Evolutionary conservation across 1,140 invertebrate genomes (phyloP).

Genomic region (Centruroides sculpturatus): DNA sequence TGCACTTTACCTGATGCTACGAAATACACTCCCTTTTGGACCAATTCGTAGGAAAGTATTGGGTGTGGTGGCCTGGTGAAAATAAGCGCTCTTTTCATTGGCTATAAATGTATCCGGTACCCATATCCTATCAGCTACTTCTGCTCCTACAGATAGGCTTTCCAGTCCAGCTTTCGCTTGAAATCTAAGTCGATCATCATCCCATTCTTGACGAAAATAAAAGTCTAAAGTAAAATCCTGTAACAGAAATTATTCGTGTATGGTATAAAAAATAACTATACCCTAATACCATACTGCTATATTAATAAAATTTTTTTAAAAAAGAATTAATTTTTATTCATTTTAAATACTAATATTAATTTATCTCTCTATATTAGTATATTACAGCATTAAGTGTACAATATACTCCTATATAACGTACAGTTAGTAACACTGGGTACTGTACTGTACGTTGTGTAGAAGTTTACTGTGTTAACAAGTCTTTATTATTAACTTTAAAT

Average conservation of each 20-base stretch:
- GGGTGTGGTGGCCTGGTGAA: constrained; percentile 38
- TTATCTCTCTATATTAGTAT: no score
- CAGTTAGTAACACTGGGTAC: no score
- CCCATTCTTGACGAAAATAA: constrained; percentile 41
- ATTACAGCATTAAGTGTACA: no score
- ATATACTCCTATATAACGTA: no score
- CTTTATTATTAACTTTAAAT: no score
- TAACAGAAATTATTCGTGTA: constrained; percentile 11
- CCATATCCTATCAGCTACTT: constrained; percentile 39
- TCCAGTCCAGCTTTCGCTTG: constrained; percentile 26
- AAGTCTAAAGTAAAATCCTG: constrained; percentile 45
- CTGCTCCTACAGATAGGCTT: constrained; percentile 35
- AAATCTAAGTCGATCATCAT: constrained; percentile 37
- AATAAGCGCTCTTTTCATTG: constrained; percentile 40
- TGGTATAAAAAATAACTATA: not conserved
- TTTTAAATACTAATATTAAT: no score
- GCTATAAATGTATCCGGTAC: constrained; percentile 40
- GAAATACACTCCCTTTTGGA: constrained; percentile 30
- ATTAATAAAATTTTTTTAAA: no score
- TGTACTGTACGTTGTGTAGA: no score
- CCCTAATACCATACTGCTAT: no score
- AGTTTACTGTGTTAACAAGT: no score
- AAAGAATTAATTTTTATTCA: no score
- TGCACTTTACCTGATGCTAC: constrained; percentile 31
- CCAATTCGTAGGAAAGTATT: constrained; percentile 40